Evolutionary conservation across 2,797 vertebrate genomes (phyloP), one percentile per base, ranked within the genome.

Genomic region (Sebastes nivosus): DNA sequence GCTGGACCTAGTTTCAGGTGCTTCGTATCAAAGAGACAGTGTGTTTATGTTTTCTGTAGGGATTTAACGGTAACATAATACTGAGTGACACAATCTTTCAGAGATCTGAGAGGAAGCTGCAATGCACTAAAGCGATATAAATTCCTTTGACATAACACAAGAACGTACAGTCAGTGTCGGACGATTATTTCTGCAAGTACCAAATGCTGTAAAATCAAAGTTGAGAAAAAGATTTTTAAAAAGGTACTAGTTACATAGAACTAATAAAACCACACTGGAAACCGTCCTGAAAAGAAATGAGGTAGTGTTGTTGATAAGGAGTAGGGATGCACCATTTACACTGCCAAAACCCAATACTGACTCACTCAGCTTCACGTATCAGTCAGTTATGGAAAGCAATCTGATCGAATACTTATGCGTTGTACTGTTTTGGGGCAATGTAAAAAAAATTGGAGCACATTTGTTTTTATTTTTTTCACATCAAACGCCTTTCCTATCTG

Each of bases 271-370:
- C 86, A 90, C 86, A 90, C 80, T 82, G 79, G 77, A 93, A 90
- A 92, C 72, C 27, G 4, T 88, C 85, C 88, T 90, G 89, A 92
- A 93, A 93, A 93, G 81, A 95, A 95, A 95, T 94, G 95, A 96
- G 96, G 96, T 96, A 96, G 96, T 92, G 92, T 84, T 90, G 93
- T 95, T 95, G 93, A 91, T 91, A 88, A 88, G 85, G 81, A 93
- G 88, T 75, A 83, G 87, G 82, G 87, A 91, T 88, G 92, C 89
- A 92, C 90, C 87, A 6, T 73, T 88, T 38, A 74, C 77, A 82
- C 50, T 64, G 65, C 50, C 54, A 79, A 24, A 65, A 46, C 85
- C 85, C 36, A 73, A 54, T 20, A 58, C 38, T 42, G 36, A 69
- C 61, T 72, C 22, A 50, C 13, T 36, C 34, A 68, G 12, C 69